Evolutionary conservation across 2,113 vertebrate species (phyloP), one percentile per base, ranked within the genome.

Genomic region (Cichladusa arquata): DNA sequence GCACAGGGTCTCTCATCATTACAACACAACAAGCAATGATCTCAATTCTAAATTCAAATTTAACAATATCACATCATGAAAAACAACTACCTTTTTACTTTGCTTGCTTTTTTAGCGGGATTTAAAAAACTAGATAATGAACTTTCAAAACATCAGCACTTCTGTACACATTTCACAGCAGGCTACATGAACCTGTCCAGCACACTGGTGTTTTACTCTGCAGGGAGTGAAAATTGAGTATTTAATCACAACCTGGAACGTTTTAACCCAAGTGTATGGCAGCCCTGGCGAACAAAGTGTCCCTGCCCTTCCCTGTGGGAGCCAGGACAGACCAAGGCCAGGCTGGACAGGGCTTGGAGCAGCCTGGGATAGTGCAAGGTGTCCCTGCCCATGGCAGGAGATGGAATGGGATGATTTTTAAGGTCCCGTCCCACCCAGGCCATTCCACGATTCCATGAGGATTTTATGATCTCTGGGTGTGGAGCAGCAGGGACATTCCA

Each of bases 91-190:
- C 62, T 91, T 40, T 45, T 51, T 9, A 19, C 20, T 76, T 70
- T 19, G 5, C 57, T 62, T 45, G 56, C 9, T 84, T 78, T 67
- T 47, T 13, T 45, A 60, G 33, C 2, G 25, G 29, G 31, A 26
- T 64, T 79, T 47, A 2, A 45, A 54, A 76, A 36, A 11, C 0
- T 11, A 9, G n/a, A 33, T 0, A 11, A n/a, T 1, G 64, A 33
- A 20, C 50, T 33, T 71, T 9, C 7, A 47, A 44, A 79, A 7
- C 56, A 11, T 15, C 56, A 53, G 44, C 81, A 26, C 17, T 86
- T 78, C 33, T 2, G 3, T 3, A 11, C 20, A 7, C 0, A 3
- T 50, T 69, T 40, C 74, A 12, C 81, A 48, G 65, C 5, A 2
- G 8, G 36, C 40, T 20, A 34, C 5, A 13, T 0, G 47, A 93